Percentiles rank a stretch among this genome's conserved stretches.
phyloP scores from a whole-genome alignment of 2,113 vertebrate species.

The Aix galericulata region DNA sequence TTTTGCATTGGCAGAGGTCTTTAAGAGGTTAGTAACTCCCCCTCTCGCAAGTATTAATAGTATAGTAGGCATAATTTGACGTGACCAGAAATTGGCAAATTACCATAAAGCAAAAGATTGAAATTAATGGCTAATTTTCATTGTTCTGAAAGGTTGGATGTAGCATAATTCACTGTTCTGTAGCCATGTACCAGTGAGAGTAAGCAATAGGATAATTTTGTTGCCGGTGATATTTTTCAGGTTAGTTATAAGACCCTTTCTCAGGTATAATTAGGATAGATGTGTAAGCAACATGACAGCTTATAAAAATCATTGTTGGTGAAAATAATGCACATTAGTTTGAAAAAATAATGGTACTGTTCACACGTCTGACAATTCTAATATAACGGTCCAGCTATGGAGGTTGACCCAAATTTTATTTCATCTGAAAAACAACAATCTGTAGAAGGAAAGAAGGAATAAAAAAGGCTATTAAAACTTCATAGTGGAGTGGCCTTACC shows the following conservation, averaged over 20 bases:
- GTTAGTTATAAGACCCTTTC: neutral
- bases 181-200: neutral
- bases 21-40: neutral
- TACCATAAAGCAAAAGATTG: neutral
- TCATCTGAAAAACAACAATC: neutral
- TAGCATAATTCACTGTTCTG: neutral
- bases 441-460: neutral
- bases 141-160: neutral
- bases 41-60: neutral
- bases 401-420: neutral
- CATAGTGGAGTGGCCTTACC: neutral
- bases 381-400: neutral
- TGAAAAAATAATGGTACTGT: neutral
- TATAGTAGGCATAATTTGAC: neutral
- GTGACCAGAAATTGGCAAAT: neutral
- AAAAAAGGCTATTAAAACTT: neutral
- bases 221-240: neutral
- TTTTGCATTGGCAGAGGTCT: neutral
- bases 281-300: neutral
- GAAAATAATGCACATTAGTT: neutral
- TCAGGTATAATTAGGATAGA: neutral
- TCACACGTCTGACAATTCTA: neutral
- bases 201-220: neutral
- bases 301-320: neutral
- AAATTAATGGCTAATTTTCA: neutral